A percentile compares a stretch with the other conserved stretches of the same genome.
phyloP scores from a whole-genome alignment of 2,113 vertebrate species.

The Propithecus coquereli region DNA sequence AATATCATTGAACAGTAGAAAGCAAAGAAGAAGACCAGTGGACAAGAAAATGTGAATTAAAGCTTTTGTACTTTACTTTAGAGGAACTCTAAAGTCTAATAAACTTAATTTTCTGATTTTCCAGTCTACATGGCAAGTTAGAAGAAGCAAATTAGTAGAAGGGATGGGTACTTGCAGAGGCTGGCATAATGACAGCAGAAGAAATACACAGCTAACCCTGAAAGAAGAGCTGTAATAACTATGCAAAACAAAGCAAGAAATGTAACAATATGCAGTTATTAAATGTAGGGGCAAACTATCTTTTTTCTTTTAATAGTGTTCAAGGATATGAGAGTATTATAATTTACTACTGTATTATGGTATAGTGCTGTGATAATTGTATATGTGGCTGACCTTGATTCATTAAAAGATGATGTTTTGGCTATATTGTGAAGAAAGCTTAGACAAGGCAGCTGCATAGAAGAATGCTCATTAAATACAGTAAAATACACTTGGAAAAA shows the following conservation, averaged over 20 bases:
- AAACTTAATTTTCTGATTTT: not conserved
- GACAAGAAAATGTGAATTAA: not conserved
- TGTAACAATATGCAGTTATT: not conserved
- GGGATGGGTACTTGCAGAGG: not conserved
- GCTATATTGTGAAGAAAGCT: not conserved
- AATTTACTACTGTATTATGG: not conserved
- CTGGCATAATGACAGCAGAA: not conserved
- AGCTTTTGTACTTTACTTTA: not conserved
- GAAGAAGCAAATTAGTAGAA: not conserved
- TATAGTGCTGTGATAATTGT: not conserved
- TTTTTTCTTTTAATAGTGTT: not conserved
- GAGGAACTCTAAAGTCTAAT: not conserved
- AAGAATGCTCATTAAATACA: not conserved
- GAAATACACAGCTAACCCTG: not conserved
- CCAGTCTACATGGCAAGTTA: not conserved
- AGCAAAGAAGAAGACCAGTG: not conserved
- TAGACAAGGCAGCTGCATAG: not conserved
- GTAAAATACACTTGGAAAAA: constrained; percentile 12
- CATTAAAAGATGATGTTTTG: not conserved
- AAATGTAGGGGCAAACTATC: not conserved
- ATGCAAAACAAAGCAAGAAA: not conserved
- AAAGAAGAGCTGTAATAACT: not conserved
- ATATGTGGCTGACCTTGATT: not conserved
- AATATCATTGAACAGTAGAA: not conserved
- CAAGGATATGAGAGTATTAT: not conserved